Base-by-base conservation (phyloP, 2,113 vertebrate genomes). In the Sinocyclocheilus rhinocerous region DNA sequence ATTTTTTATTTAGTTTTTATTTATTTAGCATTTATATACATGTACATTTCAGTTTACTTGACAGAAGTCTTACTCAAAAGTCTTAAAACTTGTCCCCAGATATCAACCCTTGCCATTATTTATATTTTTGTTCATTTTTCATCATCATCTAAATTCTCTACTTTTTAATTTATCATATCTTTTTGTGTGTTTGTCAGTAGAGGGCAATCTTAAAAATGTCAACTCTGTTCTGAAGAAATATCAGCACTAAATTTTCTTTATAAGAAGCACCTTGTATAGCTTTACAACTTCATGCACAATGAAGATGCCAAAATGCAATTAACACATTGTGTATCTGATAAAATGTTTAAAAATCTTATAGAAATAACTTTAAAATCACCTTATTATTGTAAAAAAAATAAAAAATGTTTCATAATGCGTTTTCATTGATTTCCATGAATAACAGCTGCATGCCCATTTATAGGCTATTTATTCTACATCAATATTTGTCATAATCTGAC, bases 401-500 rank as follows among this genome's bases (percentile, higher is more conserved):
- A 48, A 48, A 12, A 48, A 48, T 13, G 13, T 15, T 50, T 48
- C 11, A 48, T 48, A 48, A 48, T 70, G 4, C 11, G 0, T 15
- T 79, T 61, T n/a, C 2, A 45, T 75, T n/a, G 4, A 10, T 36
- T 36, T 3, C 11, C 10, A 39, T 76, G 24, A 76, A 76, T 39
- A 24, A 42, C 33, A 57, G 45, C 45, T 78, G n/a, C 75, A 1
- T 50, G 9, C 22, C 45, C 0, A 76, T 57, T 78, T 5, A 78
- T 57, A 22, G 42, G 42, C 42, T 42, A 8, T 57, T 79, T 24
- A 65, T 26, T 33, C 0, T 20, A 48, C n/a, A 65, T 18, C 15
- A 10, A 5, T 33, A 48, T 81, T 67, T 67, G 79, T 65, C n/a
- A 81, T 12, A 33, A 48, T 69, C 6, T 81, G 81, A 82, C 81